These are phyloP conservation scores for Empis stercorea DNA, from an alignment of 2,888 invertebrate species.

Conservation along the genomic window DNA sequence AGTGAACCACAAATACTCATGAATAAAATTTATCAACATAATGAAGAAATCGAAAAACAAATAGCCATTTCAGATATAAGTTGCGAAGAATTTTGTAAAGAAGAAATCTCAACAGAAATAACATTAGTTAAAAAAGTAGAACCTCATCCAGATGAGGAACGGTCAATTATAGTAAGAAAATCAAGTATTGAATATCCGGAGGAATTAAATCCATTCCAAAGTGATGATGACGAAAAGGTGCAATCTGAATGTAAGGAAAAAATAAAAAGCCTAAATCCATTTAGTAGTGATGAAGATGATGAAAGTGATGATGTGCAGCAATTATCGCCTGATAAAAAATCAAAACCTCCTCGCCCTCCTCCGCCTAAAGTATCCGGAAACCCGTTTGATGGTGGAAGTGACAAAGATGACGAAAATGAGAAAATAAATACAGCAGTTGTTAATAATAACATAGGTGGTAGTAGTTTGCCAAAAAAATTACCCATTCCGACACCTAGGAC, in stretches of 20 bases:
- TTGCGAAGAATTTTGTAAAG: neutral
- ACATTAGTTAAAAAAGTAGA: neutral
- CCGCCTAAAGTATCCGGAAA: constrained; percentile 41
- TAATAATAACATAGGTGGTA: constrained; percentile 13
- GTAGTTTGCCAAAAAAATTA: constrained; percentile 21
- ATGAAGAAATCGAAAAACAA: constrained; percentile 1
- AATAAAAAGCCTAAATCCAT: constrained; percentile 43
- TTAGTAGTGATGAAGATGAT: constrained; percentile 48
- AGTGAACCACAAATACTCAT: neutral
- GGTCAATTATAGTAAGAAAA: neutral
- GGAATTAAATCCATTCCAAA: constrained; percentile 72
- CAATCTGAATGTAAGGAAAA: constrained; percentile 12
- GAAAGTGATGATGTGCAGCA: constrained; percentile 14
- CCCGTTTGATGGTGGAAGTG: constrained; percentile 65
- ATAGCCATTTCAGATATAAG: neutral
- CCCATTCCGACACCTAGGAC: constrained; percentile 32
- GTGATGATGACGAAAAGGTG: constrained; percentile 42
- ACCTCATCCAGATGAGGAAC: constrained; percentile 3
- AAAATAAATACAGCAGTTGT: neutral
- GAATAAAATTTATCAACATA: neutral
- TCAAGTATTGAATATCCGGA: constrained; percentile 47
- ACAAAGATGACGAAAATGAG: constrained; percentile 37
- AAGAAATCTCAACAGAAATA: constrained; percentile 5
- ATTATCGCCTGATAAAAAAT: constrained; percentile 15
- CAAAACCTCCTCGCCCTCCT: constrained; percentile 34